phyloP scores from a whole-genome alignment of 2,797 vertebrate genomes.

The Rhinoraja longicauda region DNA sequence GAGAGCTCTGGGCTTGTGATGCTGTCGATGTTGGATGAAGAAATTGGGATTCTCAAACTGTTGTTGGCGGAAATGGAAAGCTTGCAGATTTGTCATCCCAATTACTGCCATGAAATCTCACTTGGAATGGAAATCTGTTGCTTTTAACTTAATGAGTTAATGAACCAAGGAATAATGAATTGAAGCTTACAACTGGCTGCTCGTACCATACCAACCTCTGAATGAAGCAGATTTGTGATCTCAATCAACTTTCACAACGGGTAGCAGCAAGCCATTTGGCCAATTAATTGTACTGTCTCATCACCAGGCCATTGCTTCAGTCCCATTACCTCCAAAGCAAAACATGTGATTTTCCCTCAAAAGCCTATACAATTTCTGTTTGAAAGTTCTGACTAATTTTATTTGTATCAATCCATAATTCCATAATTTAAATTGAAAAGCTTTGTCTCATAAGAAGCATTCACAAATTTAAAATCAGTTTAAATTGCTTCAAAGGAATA shows the following conservation, averaged over 20 bases:
- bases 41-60: neutral
- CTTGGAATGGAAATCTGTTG: neutral
- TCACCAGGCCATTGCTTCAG: too few species aligned
- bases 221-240: neutral
- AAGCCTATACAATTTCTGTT: too few species aligned
- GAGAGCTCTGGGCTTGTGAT: neutral
- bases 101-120: neutral
- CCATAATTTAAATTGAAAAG: neutral
- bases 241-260: too few species aligned
- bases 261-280: too few species aligned
- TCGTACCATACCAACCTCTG: neutral
- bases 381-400: too few species aligned
- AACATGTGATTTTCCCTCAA: too few species aligned
- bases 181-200: neutral
- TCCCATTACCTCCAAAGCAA: too few species aligned
- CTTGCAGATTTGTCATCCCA: too few species aligned
- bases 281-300: too few species aligned
- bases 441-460: neutral
- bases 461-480: neutral
- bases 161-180: neutral
- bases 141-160: neutral
- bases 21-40: neutral
- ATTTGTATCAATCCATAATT: too few species aligned
- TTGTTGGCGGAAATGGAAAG: neutral
- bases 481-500: neutral